Conservation (phyloP, 2,888 invertebrate genomes). For the Drosophila eohydei region DNA sequence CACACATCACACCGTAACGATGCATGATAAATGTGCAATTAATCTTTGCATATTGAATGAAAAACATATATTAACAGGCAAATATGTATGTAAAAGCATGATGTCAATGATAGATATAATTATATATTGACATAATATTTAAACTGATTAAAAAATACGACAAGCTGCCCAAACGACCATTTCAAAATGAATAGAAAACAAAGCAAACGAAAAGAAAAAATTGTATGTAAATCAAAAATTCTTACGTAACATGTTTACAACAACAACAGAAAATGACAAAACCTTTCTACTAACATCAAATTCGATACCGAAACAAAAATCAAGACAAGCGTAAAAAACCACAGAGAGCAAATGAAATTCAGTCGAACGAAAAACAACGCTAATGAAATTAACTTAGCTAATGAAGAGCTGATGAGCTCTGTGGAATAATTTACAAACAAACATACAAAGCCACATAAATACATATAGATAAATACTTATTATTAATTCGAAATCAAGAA, state of each 20-base stretch:
- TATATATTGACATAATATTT: conserved; percentile 4
- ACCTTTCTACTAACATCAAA: conserved; percentile 50
- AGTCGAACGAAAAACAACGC: conserved; percentile 46
- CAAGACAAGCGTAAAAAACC: conserved; percentile 31
- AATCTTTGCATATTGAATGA: neutral
- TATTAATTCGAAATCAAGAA: conserved; percentile 50
- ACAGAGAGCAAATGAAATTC: conserved; percentile 34
- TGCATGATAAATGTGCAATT: neutral
- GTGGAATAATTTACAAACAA: conserved; percentile 20
- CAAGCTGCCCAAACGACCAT: conserved; percentile 11
- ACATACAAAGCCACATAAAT: conserved; percentile 2
- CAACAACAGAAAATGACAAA: conserved; percentile 24
- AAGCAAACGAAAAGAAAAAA: conserved; percentile 19
- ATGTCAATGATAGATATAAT: conserved; percentile 2
- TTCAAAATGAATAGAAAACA: conserved; percentile 42
- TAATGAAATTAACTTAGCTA: conserved; percentile 77
- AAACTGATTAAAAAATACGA: neutral
- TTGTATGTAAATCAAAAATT: conserved; percentile 50
- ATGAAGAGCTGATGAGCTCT: conserved; percentile 70
- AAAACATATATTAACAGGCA: neutral
- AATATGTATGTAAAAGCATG: neutral
- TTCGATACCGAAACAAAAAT: conserved; percentile 42
- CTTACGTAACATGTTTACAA: conserved; percentile 51
- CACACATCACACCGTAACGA: neutral
- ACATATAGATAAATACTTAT: conserved; percentile 7